A percentile compares a stretch with the other conserved stretches of the same genome.
phyloP scores from a whole-genome alignment of 2,797 vertebrate genomes.

The Gymnoscopelus braueri region DNA sequence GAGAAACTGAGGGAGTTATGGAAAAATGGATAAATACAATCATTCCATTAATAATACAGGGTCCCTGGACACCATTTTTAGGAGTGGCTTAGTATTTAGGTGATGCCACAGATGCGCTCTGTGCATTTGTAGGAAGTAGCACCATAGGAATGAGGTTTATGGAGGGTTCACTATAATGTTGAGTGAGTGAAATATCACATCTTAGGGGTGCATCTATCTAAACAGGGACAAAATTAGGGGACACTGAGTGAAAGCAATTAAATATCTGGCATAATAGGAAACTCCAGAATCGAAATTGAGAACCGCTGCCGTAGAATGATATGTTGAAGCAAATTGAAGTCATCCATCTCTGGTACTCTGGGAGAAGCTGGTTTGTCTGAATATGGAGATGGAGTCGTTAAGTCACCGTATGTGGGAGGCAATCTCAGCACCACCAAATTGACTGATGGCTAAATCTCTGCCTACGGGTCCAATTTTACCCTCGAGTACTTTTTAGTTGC shows the following conservation, averaged over 20 bases:
- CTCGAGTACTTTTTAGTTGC: neutral
- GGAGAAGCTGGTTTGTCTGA: conserved; percentile 7
- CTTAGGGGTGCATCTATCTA: too few relatives aligned
- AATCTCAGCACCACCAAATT: neutral
- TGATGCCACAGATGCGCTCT: neutral
- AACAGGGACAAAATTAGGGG: too few relatives aligned
- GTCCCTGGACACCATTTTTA: too few relatives aligned
- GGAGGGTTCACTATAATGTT: neutral
- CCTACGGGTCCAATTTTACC: neutral
- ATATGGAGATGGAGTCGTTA: conserved; percentile 14
- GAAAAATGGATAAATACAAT: too few relatives aligned
- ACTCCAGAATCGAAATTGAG: too few relatives aligned
- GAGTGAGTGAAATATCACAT: neutral
- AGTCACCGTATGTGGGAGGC: neutral
- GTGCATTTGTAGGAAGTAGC: neutral
- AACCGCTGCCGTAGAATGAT: too few relatives aligned
- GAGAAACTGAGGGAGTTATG: too few relatives aligned
- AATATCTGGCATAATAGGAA: too few relatives aligned
- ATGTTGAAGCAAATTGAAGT: neutral
- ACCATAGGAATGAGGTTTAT: neutral
- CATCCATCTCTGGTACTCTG: conserved; percentile 28
- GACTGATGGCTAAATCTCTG: conserved; percentile 1
- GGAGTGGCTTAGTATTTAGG: too few relatives aligned
- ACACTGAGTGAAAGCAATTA: too few relatives aligned
- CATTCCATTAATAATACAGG: too few relatives aligned